Conservation (phyloP, 2,888 invertebrate species). For the Leucozona laternaria region DNA sequence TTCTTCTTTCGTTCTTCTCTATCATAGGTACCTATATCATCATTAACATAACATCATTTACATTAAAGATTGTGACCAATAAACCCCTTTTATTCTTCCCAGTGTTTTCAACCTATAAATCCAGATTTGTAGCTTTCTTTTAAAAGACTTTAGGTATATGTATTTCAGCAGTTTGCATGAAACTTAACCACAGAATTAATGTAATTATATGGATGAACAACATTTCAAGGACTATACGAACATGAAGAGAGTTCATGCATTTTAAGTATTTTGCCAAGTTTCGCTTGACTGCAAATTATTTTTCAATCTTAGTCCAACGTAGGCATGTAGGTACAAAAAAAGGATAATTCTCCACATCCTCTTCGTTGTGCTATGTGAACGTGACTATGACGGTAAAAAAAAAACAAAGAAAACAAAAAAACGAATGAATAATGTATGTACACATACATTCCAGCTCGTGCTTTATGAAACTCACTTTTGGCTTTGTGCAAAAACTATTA, state of each 20-base stretch:
- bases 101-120: neutral
- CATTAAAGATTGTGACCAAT: no score
- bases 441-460: neutral
- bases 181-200: neutral
- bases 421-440: neutral
- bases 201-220: neutral
- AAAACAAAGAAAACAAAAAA: neutral
- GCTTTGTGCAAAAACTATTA: neutral
- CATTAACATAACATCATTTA: no score
- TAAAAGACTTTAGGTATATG: neutral
- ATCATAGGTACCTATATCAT: no score
- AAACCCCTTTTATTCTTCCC: neutral
- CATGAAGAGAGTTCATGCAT: neutral
- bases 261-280: slow-evolving; percentile 1
- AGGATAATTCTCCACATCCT: neutral
- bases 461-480: neutral
- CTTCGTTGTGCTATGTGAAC: neutral
- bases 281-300: slow-evolving; percentile 9
- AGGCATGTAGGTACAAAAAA: neutral
- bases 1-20: no score
- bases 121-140: neutral
- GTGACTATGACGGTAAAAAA: neutral
- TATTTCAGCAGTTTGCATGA: neutral
- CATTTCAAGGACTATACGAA: neutral
- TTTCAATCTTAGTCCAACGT: slow-evolving; percentile 7